Evolutionary conservation across 1,140 invertebrate genomes (phyloP), one percentile per base, ranked within the genome.

Genomic region (Drosophila littoralis): DNA sequence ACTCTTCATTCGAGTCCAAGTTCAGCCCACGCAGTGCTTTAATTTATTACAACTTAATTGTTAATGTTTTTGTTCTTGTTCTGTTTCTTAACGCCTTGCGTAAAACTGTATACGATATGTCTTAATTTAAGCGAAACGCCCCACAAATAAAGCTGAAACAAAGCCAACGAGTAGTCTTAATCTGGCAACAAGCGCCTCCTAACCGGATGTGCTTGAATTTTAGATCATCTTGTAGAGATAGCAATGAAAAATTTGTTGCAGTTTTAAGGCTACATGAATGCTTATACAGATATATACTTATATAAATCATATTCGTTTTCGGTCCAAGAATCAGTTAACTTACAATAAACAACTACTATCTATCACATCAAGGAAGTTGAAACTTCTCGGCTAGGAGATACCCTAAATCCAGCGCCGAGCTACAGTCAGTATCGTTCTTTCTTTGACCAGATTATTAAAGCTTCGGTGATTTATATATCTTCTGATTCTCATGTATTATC

Each of bases 31-130:
- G 78, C 78, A 61, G 61, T 42, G 45, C 65, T 64, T 45, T 60
- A 85, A 84, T 86, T 86, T 86, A 86, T 86, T 86, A 76, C 82
- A 82, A 76, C 76, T 86, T 86, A 86, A 86, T 86, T 86, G 78
- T 79, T 81, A 81, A 73, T 66, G 65, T 70, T 52, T 36, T 10
- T 52, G 33, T 54, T 48, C 28, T 45, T 67, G 7, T 48, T 48
- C 38, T 51, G 60, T 35, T 46, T 46, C 6, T 73, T 33, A 32
- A 43, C 51, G 58, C 66, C 58, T 58, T 58, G 22, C 33, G 17
- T 58, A 50, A 45, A 46, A 57, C 46, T 48, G 33, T 40, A 61
- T 67, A 68, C 81, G 45, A 76, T 86, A 79, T 76, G 64, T 86
- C 78, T 85, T 86, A 40, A 85, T 86, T 81, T 67, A 46, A 57